Conservation (phyloP, 2,113 vertebrate species). For the Picathartes gymnocephalus region DNA sequence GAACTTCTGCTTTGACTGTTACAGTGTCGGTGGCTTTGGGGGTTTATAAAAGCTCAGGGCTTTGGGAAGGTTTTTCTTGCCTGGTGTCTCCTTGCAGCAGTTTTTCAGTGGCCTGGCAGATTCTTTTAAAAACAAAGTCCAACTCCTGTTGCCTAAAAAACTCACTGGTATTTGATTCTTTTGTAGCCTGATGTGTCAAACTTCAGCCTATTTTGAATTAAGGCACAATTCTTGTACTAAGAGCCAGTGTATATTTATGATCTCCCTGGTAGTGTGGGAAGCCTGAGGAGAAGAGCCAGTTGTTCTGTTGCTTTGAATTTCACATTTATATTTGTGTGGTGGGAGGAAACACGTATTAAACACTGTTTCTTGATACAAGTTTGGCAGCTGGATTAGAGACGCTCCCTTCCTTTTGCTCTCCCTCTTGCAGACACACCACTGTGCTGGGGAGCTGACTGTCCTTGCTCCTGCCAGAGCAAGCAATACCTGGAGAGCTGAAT, state of each 20-base stretch:
- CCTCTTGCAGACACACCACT: neutral
- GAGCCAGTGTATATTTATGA: neutral
- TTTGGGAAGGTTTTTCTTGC: neutral
- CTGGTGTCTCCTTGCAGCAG: neutral
- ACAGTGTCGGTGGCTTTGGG: fast-evolving
- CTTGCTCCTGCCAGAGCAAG: neutral
- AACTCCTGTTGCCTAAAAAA: fast-evolving
- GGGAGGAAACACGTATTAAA: neutral
- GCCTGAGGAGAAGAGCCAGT: neutral
- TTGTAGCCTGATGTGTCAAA: neutral
- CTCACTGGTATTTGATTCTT: neutral
- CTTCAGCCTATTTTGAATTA: neutral
- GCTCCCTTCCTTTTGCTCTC: neutral
- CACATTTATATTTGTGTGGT: neutral
- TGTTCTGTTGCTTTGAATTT: neutral
- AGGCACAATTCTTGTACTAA: neutral
- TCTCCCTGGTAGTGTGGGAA: fast-evolving
- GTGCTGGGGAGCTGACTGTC: neutral
- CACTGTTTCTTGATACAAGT: fast-evolving
- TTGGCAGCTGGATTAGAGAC: neutral
- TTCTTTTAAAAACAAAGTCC: neutral
- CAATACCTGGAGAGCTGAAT: neutral
- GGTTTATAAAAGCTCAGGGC: neutral
- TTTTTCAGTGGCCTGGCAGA: neutral
- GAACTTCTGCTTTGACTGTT: neutral